Conservation (phyloP, 2,797 vertebrate genomes). For the Gadopsis bispinosus region DNA sequence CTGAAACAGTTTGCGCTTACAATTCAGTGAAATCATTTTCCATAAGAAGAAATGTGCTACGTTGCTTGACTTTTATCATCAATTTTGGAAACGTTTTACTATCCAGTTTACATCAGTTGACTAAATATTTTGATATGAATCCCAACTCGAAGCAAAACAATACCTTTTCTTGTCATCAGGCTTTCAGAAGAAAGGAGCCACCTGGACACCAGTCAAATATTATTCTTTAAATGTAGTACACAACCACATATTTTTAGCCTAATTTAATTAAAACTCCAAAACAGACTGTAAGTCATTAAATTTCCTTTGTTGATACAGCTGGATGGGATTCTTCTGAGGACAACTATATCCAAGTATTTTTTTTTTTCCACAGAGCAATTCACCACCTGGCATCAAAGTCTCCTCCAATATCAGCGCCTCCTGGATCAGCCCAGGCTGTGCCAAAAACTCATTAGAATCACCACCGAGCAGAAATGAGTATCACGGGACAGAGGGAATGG, state of each 20-base stretch:
- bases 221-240: not conserved
- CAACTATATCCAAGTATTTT: constrained; percentile 32
- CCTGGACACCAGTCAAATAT: not conserved
- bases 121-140: constrained; percentile 3
- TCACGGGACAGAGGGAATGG: constrained; percentile 54
- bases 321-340: constrained; percentile 58
- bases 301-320: constrained; percentile 62
- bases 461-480: constrained; percentile 65
- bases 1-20: not conserved
- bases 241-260: not conserved
- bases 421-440: constrained; percentile 62
- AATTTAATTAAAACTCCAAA: constrained; percentile 38
- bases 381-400: constrained; percentile 74
- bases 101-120: not conserved
- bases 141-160: not conserved
- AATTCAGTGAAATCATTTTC: not conserved
- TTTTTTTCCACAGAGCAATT: constrained; percentile 54
- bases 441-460: constrained; percentile 77
- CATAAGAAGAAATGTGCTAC: not conserved
- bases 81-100: not conserved
- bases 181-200: not conserved
- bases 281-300: constrained; percentile 35
- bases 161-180: not conserved
- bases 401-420: constrained; percentile 52
- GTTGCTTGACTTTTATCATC: not conserved